These are phyloP conservation scores for Hystrix brachyura DNA, from an alignment of 2,113 vertebrate species.

Conservation along the genomic window DNA sequence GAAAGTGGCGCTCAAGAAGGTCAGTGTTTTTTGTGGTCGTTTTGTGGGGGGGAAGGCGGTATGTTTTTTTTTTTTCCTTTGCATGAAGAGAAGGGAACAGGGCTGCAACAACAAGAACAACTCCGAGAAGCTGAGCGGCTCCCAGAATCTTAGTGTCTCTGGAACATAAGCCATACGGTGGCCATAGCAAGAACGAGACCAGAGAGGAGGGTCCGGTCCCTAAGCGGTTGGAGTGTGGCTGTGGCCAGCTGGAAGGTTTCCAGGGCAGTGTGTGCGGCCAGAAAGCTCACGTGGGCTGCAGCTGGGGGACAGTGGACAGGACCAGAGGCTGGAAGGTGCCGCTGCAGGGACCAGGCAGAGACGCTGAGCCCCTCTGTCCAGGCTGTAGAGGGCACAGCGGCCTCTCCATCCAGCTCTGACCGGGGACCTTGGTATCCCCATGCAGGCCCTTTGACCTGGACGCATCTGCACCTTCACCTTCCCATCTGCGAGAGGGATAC, in stretches of 20 bases:
- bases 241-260: rapidly evolving
- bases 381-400: not conserved
- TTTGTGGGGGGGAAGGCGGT: too few species aligned
- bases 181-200: not conserved
- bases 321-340: rapidly evolving
- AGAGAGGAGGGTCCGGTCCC: too few species aligned
- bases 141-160: not conserved
- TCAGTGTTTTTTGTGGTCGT: not conserved
- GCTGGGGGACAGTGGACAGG: not conserved
- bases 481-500: not conserved
- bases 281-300: not conserved
- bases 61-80: too few species aligned
- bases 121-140: not conserved
- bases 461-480: not conserved
- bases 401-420: not conserved
- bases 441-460: not conserved
- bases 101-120: too few species aligned
- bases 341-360: rapidly evolving
- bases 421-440: too few species aligned
- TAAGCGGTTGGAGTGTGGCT: not conserved
- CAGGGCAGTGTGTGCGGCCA: not conserved
- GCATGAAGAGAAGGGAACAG: not conserved
- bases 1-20: not conserved
- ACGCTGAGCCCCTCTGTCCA: not conserved
- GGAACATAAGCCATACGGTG: rapidly evolving